Base-by-base conservation (phyloP, 2,797 vertebrate species). In the Semotilus atromaculatus region DNA sequence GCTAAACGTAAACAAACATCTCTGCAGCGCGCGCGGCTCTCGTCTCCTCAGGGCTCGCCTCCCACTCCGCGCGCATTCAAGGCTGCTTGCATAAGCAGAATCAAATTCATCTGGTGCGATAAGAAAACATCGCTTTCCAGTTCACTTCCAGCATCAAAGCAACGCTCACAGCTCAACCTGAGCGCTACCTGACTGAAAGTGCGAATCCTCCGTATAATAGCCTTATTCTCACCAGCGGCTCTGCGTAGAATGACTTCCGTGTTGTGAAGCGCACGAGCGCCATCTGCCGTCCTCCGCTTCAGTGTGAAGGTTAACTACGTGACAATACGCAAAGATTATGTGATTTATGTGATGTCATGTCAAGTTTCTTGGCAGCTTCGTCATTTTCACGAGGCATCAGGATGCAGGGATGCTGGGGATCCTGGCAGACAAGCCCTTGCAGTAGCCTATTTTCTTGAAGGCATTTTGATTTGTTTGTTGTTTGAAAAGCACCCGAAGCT, bases 231-330 rank as follows among this genome's bases (percentile, higher is more conserved):
- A 48, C 45, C 62, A 78, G 66, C 77, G 34, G 51, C 29, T 51
- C 31, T 4, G 6, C 45, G 31, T 8, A 40, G 71, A 48, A 14
- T n/a, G 40, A 66, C 74, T 23, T 81, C 62, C 84, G 36, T 62
- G 68, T 68, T 55, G 60, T 73, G 79, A 89, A 86, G 86, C 66
- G 34, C 88, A 85, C 87, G 64, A 89, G 85, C 75, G 58, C 88
- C 90, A 77, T 83, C 88, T 89, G 72, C 81, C 84, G 62, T 19
- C 62, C n/a, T 31, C 62, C 7, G 16, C 1, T 62, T 7, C 1
- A 16, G 26, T 0, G n/a, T 45, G 76, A 26, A 4, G 7, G 1
- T 18, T 11, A 75, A 38, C 34, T 40, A 29, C 14, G 8, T 62
- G 55, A 62, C 14, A 9, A n/a, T 23, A 11, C 2, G 21, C 14